Base-by-base conservation (phyloP, 2,888 invertebrate species). In the Cephus sareptanus region DNA sequence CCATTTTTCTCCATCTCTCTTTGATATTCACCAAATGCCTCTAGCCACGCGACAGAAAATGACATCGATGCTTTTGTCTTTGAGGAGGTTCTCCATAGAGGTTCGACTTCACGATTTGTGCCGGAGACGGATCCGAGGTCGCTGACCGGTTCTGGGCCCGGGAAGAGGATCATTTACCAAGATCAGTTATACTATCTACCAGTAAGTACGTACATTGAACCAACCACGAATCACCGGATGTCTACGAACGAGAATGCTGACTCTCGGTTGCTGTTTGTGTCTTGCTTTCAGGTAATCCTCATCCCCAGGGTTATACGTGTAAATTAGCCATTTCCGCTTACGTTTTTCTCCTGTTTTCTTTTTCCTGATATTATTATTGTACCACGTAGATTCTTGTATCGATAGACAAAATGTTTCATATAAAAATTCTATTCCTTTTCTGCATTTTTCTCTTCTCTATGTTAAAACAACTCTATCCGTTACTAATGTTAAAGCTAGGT, bases 81-180 rank as follows among this genome's bases (percentile, higher is more conserved):
- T 23, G 1, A 56, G 33, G 33, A 33, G 4, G 33, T 33, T 33
- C 33, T 33, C 4, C 4, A 33, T 33, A 33, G 23, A 23, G 15
- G 23, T 23, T 56, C 56, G 56, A 56, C 23, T 56, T 23, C 23
- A 23, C 56, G 56, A 56, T 56, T 56, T 23, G 56, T 56, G 23
- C 56, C 56, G 9, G 23, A 71, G 75, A 73, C 77, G 75, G 76
- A 77, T 34, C 69, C 35, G 68, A 75, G 78, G 77, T 82, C 80
- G 69, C 76, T 75, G 82, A 80, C 81, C 82, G 79, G 75, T 70
- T 9, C 56, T 56, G 56, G 56, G 56, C 75, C 76, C 78, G 74
- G 73, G 74, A 76, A 79, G 77, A 81, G 76, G 71, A 76, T 77
- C 79, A 37, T 75, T 81, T 78, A 79, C 78, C 77, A 69, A 74